Evolutionary conservation across 2,797 vertebrate species (phyloP).

Genomic region (Sciurus vulgaris): DNA sequence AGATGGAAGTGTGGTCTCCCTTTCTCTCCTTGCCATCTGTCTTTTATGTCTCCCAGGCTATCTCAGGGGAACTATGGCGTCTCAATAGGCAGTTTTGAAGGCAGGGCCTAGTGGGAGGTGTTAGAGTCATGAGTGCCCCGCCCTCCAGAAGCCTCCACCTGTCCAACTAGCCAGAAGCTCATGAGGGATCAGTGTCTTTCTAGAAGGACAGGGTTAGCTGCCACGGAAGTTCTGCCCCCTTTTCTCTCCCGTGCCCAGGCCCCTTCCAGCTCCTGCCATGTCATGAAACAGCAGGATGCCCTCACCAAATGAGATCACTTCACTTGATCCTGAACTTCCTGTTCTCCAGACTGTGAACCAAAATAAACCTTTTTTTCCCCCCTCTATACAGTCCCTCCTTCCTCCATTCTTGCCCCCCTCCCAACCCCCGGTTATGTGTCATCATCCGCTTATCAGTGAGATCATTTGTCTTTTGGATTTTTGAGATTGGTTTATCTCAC

Average conservation of each 20-base stretch:
- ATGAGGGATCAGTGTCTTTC: neutral
- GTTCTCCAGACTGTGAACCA: neutral
- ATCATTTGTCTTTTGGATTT: too few species aligned
- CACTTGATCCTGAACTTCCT: neutral
- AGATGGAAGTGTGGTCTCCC: neutral
- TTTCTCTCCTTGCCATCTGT: neutral
- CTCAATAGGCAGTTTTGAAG: neutral
- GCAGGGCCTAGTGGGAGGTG: too few species aligned
- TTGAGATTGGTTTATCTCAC: too few species aligned
- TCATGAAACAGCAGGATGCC: neutral
- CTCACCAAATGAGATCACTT: neutral
- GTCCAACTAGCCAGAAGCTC: neutral
- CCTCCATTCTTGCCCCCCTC: too few species aligned
- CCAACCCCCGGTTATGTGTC: too few species aligned
- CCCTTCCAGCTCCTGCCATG: neutral
- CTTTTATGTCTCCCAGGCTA: neutral
- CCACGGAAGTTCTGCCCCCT: neutral
- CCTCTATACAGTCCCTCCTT: too few species aligned
- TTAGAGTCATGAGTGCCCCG: neutral
- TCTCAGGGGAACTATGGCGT: neutral
- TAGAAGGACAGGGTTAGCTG: neutral
- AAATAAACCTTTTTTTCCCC: too few species aligned
- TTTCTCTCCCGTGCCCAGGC: too few species aligned
- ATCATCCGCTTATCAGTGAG: too few species aligned
- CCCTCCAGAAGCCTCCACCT: too few species aligned